Conservation (phyloP, 2,113 vertebrate species). For the Illadopsis cleaveri region DNA sequence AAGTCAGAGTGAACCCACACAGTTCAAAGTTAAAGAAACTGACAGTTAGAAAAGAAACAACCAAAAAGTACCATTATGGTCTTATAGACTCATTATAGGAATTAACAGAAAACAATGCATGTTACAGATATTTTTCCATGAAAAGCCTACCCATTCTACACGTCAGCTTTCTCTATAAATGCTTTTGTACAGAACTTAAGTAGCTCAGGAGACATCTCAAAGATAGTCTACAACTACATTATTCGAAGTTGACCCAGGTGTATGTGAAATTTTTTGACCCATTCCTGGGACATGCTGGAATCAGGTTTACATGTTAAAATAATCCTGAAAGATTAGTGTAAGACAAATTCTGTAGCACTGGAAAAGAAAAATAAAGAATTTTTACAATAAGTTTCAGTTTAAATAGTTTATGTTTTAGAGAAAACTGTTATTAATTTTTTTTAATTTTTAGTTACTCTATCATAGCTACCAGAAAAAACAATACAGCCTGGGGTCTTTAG, state of each 20-base stretch:
- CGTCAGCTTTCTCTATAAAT: not conserved
- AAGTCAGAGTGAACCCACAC: not conserved
- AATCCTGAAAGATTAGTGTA: not conserved
- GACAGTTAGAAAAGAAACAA: not conserved
- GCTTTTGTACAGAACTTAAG: not conserved
- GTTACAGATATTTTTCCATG: not conserved
- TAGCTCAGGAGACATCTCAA: not conserved
- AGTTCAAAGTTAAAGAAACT: not conserved
- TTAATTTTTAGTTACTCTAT: not conserved
- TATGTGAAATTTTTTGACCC: not conserved
- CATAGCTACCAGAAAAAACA: not conserved
- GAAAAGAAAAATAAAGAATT: not conserved
- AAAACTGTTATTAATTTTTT: not conserved
- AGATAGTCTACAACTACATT: not conserved
- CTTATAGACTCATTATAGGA: not conserved
- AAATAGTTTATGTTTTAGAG: not conserved
- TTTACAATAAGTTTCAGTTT: not conserved
- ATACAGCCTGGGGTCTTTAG: not conserved
- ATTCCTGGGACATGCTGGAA: too few relatives aligned
- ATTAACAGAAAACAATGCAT: not conserved
- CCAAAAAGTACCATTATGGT: not conserved
- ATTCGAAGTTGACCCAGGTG: not conserved
- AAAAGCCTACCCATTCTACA: not conserved
- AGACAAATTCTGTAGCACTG: not conserved
- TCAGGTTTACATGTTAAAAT: not conserved